Percentiles rank a stretch among this genome's conserved stretches.
Conservation (phyloP, 1,140 invertebrate genomes). For the Maniola jurtina region DNA sequence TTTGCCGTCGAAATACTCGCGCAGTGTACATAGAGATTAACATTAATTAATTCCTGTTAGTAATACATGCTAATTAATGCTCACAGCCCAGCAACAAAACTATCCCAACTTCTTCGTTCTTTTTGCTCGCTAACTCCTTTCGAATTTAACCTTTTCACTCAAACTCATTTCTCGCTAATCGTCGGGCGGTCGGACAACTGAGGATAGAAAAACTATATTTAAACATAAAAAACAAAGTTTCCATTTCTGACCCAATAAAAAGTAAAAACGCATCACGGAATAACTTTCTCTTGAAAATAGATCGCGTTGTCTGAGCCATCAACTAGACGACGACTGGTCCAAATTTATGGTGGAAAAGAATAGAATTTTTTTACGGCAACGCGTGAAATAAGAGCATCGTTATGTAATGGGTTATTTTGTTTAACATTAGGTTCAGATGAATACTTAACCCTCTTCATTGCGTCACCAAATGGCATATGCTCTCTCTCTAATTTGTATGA, state of each 20-base stretch:
- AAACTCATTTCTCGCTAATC: no score
- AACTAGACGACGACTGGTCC: not conserved
- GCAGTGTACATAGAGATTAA: no score
- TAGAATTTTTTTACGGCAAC: constrained; percentile 18
- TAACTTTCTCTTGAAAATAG: constrained; percentile 31
- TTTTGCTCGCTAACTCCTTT: no score
- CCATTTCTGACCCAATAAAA: constrained; percentile 23
- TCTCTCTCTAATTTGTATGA: constrained; percentile 42
- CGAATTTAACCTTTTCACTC: no score
- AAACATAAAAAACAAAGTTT: constrained; percentile 1
- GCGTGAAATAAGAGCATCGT: constrained; percentile 10
- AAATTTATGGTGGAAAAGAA: constrained; percentile 21
- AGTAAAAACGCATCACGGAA: constrained; percentile 19
- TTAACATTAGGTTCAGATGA: constrained; percentile 42
- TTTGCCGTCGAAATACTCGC: no score
- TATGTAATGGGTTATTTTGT: constrained; percentile 15
- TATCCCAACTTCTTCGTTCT: no score
- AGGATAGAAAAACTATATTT: no score
- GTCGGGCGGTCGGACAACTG: no score
- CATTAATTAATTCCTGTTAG: no score
- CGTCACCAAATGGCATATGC: constrained; percentile 44
- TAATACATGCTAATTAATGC: no score
- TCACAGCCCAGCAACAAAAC: no score
- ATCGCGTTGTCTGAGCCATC: constrained; percentile 14
- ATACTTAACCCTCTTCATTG: constrained; percentile 47